Base-by-base conservation (phyloP, 2,113 vertebrate species). In the Aphelocoma coerulescens region DNA sequence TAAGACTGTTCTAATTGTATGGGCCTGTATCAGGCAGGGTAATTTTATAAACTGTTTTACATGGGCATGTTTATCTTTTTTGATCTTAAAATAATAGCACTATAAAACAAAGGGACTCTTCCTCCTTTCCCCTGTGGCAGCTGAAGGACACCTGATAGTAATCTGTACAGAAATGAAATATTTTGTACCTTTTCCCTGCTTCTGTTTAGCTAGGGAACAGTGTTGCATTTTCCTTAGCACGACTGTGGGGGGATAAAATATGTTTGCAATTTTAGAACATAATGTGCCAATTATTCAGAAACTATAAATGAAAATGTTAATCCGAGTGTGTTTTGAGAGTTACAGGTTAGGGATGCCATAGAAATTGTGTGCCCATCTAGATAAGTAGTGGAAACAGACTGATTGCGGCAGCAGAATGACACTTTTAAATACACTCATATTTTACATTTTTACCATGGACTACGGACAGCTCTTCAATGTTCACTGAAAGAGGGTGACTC, bases 371-470 rank as follows among this genome's bases (percentile, higher is more conserved):
- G 4, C 4, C 9, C 13, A 39, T 43, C 41, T 59, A 71, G 15
- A 6, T 67, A 58, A 67, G 55, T 13, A 1, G 1, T 43, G 35
- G 39, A 73, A 80, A 92, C 2, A 78, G 21, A 18, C 5, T 72
- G 48, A 49, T 35, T 6, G 3, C 10, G 58, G 33, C 6, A 72
- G 32, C 4, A 37, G 26, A 66, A 62, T 11, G 5, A 49, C 8
- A 8, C 54, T 86, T 88, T 66, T 0, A 30, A 43, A 72, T 66
- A 37, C 0, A 0, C 5, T 65, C 14, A 43, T 3, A 18, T 69
- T 83, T 82, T 62, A 35, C 15, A 14, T 66, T 79, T 85, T 51
- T 33, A 22, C 4, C 1, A 3, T 12, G 7, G n/a, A 46, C n/a
- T 17, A 58, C 67, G n/a, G 37, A 63, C 27, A 91, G 35, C 9